Percentiles rank a stretch among this genome's conserved stretches.
Evolutionary conservation across 2,888 invertebrate genomes (phyloP).

Genomic region (Patella caerulea): DNA sequence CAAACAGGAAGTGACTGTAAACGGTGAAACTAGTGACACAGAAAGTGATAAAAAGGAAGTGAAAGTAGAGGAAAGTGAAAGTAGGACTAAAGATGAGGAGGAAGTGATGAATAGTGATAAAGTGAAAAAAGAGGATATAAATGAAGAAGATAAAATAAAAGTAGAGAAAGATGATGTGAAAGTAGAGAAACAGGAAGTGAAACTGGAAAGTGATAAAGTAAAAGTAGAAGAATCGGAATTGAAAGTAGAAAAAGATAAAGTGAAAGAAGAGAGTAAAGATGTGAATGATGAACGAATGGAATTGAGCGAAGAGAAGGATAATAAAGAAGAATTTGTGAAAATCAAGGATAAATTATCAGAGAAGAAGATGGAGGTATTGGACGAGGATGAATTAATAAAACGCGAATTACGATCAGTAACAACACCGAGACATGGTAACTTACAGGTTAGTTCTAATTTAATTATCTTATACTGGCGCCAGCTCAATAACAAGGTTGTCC

Average conservation of each 20-base stretch:
- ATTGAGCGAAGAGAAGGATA: constrained; percentile 27
- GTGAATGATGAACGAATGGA: constrained; percentile 22
- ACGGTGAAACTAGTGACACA: not conserved
- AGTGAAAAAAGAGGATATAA: constrained; percentile 38
- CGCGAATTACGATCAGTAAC: constrained; percentile 2
- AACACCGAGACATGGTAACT: constrained; percentile 1
- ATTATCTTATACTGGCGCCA: too few species aligned
- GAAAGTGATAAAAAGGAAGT: constrained; percentile 30
- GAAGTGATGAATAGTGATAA: constrained; percentile 38
- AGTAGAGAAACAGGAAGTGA: constrained; percentile 28
- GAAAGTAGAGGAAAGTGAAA: constrained; percentile 10
- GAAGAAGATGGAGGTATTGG: constrained; percentile 26
- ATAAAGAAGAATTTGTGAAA: constrained; percentile 27
- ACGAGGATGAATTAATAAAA: constrained; percentile 22
- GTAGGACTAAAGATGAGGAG: constrained; percentile 27
- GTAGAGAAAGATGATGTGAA: constrained; percentile 20
- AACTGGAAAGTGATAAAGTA: constrained; percentile 24
- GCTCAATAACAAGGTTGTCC: too few species aligned
- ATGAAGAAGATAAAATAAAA: constrained; percentile 11
- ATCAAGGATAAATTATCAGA: constrained; percentile 23
- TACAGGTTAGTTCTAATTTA: too few species aligned
- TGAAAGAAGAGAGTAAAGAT: constrained; percentile 24
- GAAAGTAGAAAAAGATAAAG: constrained; percentile 19
- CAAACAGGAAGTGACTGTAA: constrained; percentile 20
- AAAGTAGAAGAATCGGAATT: constrained; percentile 24